phyloP scores from a whole-genome alignment of 2,888 invertebrate species.

The Epinotia nisella region DNA sequence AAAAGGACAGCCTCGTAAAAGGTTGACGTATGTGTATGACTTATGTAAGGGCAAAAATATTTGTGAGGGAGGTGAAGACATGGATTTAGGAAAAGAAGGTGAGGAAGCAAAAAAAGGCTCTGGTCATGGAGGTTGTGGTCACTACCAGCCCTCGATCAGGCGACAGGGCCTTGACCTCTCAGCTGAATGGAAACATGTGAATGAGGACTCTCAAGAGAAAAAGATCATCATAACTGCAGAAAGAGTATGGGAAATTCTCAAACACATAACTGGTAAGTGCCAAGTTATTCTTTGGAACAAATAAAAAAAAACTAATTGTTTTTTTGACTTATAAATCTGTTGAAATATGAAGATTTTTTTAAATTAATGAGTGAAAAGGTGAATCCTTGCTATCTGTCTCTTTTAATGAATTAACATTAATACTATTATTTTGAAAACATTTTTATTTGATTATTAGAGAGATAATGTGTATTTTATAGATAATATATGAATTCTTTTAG shows the following conservation, averaged over 20 bases:
- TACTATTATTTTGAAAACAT: neutral
- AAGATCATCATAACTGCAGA: slow-evolving; percentile 98
- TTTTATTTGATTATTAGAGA: neutral
- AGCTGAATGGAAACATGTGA: slow-evolving; percentile 99
- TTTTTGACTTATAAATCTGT: no score
- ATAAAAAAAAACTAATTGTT: neutral
- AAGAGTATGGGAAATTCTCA: slow-evolving; percentile 98
- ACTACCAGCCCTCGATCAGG: slow-evolving; percentile 97
- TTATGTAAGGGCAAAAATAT: slow-evolving; percentile 98
- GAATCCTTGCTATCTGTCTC: no score
- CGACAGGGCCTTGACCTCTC: slow-evolving; percentile 95
- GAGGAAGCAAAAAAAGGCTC: slow-evolving; percentile 85
- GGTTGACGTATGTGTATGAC: slow-evolving; percentile 98
- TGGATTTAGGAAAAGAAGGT: slow-evolving; percentile 94
- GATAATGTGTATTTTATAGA: neutral
- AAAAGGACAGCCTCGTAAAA: slow-evolving; percentile 97
- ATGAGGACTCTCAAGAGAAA: slow-evolving; percentile 99
- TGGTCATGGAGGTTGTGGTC: slow-evolving; percentile 98
- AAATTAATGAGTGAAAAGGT: no score
- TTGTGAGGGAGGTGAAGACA: slow-evolving; percentile 99
- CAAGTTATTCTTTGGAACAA: neutral
- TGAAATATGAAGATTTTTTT: no score
- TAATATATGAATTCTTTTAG: slow-evolving; percentile 66
- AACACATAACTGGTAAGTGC: slow-evolving; percentile 90
- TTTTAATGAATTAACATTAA: no score